These are phyloP conservation scores for Psittacara wagleri DNA, from an alignment of 2,113 vertebrate species.

Conservation along the genomic window DNA sequence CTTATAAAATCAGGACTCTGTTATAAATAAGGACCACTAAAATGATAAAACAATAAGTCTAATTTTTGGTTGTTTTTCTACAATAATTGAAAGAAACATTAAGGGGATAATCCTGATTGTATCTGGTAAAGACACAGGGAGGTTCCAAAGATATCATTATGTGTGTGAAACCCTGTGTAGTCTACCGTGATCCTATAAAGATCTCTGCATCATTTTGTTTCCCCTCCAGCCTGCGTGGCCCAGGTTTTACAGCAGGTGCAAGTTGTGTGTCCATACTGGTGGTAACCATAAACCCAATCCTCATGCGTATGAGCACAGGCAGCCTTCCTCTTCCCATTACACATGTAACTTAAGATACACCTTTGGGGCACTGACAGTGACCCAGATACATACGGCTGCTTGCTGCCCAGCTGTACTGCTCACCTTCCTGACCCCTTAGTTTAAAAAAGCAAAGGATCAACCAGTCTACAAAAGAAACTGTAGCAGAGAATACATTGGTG, in stretches of 20 bases:
- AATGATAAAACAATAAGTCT: not conserved
- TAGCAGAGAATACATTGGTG: not conserved
- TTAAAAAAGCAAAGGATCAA: slow-evolving; percentile 16
- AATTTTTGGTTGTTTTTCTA: not conserved
- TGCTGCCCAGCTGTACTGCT: slow-evolving; percentile 29
- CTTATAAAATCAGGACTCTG: not conserved
- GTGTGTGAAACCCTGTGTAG: not conserved
- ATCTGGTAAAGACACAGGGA: not conserved
- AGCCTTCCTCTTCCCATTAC: not conserved
- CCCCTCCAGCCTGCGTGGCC: not conserved
- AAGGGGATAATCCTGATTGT: not conserved
- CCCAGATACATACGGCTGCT: not conserved
- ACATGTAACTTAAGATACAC: not conserved
- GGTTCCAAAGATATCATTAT: not conserved
- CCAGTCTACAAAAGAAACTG: not conserved
- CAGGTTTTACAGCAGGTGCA: not conserved
- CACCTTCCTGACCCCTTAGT: slow-evolving; percentile 27
- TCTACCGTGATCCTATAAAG: not conserved
- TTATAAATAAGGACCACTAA: not conserved
- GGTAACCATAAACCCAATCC: not conserved
- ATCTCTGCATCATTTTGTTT: not conserved
- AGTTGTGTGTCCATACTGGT: not conserved
- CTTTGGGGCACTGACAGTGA: not conserved
- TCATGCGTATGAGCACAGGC: not conserved
- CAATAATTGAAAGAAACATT: not conserved